Base-by-base conservation (phyloP, 2,797 vertebrate species). In the Buceros bicornis region DNA sequence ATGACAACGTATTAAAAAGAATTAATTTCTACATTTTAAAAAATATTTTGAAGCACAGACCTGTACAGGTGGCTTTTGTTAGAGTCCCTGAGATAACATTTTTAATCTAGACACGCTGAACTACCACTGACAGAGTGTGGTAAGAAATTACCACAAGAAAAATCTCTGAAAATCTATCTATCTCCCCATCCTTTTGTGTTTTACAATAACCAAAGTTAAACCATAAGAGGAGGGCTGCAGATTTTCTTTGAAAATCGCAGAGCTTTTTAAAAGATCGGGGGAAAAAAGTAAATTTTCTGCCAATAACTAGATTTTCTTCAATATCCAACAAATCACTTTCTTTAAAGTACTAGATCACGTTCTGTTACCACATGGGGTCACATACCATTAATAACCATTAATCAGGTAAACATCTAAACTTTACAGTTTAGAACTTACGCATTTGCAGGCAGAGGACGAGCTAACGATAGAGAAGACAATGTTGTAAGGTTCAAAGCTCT, bases 21-120 rank as follows among this genome's bases (percentile, higher is more conserved):
- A 58, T 54, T 85, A 48, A 78, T 90, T 92, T 86, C 61, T 71
- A 57, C 22, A 13, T 70, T 76, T 50, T 5, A 60, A 74, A 83
- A 82, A 77, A 56, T 50, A 73, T 77, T 94, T 74, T 60, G 62
- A 78, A 72, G 17, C 4, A 11, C 14, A 58, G 54, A n/a, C 4
- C 42, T 61, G 21, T 57, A 31, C 13, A 74, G 43, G 50, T 16
- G 56, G 29, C 53, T 90, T 72, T 71, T 61, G 26, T 66, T 50
- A 18, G 15, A 72, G 31, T 35, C 31, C 40, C n/a, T 57, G 31
- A 71, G 69, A 89, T 61, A 86, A 37, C 40, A 33, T 86, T 81
- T 96, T 82, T 5, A 73, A 35, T 79, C 83, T 72, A 92, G 70
- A 58, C 66, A 24, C 16, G 58, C 61, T 82, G 73, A 89, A 76